A percentile compares a stretch with the other conserved stretches of the same genome.
Evolutionary conservation across 2,888 invertebrate species (phyloP).

Genomic region (Acrobasis suavella): DNA sequence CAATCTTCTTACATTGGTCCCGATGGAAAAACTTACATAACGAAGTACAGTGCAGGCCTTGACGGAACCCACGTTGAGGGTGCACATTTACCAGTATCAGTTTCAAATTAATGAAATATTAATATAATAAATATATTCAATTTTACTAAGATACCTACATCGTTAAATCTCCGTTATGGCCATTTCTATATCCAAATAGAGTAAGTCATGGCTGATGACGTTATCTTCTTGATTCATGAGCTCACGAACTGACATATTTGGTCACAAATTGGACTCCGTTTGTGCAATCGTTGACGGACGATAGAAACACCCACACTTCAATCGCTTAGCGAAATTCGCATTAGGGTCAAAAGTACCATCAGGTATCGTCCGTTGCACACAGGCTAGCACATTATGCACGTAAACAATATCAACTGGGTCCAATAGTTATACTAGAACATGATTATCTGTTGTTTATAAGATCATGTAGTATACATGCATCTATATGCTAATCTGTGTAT

Average conservation of each 20-base stretch:
- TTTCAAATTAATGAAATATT: slow-evolving; percentile 31
- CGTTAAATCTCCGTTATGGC: not conserved
- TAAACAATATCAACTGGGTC: slow-evolving; percentile 20
- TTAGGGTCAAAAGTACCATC: slow-evolving; percentile 36
- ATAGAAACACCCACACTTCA: slow-evolving; percentile 32
- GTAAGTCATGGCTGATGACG: slow-evolving; percentile 34
- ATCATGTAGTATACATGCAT: too few relatives aligned
- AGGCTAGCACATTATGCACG: slow-evolving; percentile 20
- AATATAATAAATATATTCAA: not conserved
- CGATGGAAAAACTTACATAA: slow-evolving; percentile 37
- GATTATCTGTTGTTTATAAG: not conserved
- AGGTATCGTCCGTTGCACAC: slow-evolving; percentile 28
- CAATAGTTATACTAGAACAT: not conserved
- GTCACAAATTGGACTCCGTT: slow-evolving; percentile 36
- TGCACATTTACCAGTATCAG: slow-evolving; percentile 39
- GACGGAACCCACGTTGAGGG: slow-evolving; percentile 33
- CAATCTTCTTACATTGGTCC: slow-evolving; percentile 34
- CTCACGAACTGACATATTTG: slow-evolving; percentile 17
- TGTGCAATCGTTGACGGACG: slow-evolving; percentile 31
- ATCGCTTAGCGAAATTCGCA: slow-evolving; percentile 33
- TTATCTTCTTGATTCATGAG: slow-evolving; percentile 34
- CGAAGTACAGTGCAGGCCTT: slow-evolving; percentile 36
- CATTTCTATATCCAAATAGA: slow-evolving; percentile 18
- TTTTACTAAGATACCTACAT: not conserved
- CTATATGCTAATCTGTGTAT: slow-evolving; percentile 2